Base-by-base conservation (phyloP, 2,113 vertebrate genomes). In the Proteles cristata region DNA sequence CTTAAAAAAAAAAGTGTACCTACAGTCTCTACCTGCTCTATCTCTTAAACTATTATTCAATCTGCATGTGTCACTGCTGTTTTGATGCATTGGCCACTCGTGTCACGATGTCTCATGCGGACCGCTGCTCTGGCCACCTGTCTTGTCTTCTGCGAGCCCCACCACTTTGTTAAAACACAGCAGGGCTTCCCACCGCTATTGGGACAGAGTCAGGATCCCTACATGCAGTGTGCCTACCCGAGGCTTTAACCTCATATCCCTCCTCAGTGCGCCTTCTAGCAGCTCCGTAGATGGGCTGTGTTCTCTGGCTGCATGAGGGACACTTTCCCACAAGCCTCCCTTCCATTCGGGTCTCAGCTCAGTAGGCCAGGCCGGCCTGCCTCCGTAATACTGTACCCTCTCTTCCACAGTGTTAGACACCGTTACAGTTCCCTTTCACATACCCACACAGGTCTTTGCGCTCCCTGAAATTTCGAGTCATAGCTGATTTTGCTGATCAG, bases 371-470 rank as follows among this genome's bases (percentile, higher is more conserved):
- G 12, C 45, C 50, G 15, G 4, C 2, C 61, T 79, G 7, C 4
- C 21, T 0, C 31, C 0, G 1, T 2, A 1, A 53, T 21, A 0
- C 15, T 0, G 0, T 1, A 0, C 48, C 55, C 31, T 43, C 14
- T 73, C 53, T 5, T 35, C 21, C 35, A 28, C n/a, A 3, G 33
- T 9, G 0, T 45, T 11, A 43, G 77, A 21, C 26, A 8, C 19
- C 16, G 0, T 0, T 0, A n/a, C 79, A 12, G 21, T 43, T 50
- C 6, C 74, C 39, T 19, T 21, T 26, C 43, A 12, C 3, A 2
- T 14, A 5, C 39, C 19, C 61, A 15, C n/a, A 4, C 71, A 65
- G 39, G 25, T 33, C 87, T 33, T 25, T 0, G 5, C 2, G 16
- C 31, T 16, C 48, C 39, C 53, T 35, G 61, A 69, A 16, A 21